phyloP scores from a whole-genome alignment of 2,113 vertebrate genomes.

The Chitala chitala region DNA sequence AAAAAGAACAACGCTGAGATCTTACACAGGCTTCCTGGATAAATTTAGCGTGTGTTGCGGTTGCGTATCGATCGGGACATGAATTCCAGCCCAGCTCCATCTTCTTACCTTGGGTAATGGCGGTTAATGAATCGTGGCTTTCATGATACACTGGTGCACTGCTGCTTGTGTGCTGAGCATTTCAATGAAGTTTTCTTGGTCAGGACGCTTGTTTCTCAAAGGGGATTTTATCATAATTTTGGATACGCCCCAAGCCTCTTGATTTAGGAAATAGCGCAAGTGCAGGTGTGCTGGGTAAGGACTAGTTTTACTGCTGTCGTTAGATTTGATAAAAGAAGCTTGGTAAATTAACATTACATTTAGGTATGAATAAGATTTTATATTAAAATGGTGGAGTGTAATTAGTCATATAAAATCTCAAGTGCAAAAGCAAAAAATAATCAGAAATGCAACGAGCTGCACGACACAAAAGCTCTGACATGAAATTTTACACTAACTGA shows the following conservation, averaged over 20 bases:
- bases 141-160: neutral
- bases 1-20: neutral
- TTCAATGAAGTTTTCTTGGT: neutral
- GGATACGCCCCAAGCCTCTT: too few relatives aligned
- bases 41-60: neutral
- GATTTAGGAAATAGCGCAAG: too few relatives aligned
- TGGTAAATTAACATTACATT: too few relatives aligned
- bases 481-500: too few relatives aligned
- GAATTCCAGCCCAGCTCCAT: neutral
- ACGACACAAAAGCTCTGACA: too few relatives aligned
- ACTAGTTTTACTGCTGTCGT: neutral
- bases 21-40: neutral
- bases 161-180: neutral
- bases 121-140: slow-evolving; percentile 26
- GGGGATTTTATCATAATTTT: neutral
- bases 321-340: neutral
- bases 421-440: too few relatives aligned
- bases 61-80: neutral
- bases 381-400: too few relatives aligned
- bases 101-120: slow-evolving; percentile 19
- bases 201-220: neutral
- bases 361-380: too few relatives aligned
- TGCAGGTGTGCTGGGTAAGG: too few relatives aligned
- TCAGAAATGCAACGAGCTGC: too few relatives aligned
- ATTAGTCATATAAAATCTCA: too few relatives aligned